Evolutionary conservation across 2,888 invertebrate species (phyloP).

Genomic region (Lydus trimaculatus): DNA sequence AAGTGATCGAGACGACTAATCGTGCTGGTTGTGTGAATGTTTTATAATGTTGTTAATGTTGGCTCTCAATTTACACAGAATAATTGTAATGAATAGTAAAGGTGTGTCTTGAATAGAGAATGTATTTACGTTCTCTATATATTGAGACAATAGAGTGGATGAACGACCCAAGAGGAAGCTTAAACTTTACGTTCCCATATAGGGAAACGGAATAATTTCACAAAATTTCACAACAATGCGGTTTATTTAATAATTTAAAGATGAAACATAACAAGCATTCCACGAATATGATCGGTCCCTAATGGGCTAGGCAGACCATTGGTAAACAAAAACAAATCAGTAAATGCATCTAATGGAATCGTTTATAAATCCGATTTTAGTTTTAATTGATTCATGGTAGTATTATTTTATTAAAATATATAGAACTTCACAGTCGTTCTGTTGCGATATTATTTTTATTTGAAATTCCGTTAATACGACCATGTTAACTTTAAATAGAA

Average conservation of each 20-base stretch:
- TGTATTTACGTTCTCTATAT: background rate
- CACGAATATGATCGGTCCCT: background rate
- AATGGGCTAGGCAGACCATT: too few species aligned
- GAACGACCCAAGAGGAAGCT: background rate
- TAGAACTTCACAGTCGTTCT: background rate
- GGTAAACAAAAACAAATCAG: background rate
- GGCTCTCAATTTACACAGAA: background rate
- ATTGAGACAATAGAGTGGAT: background rate
- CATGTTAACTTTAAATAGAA: background rate
- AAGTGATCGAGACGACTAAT: background rate
- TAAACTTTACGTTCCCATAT: background rate
- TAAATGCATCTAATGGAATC: background rate
- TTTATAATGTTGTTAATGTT: background rate
- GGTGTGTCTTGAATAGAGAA: slow-evolving; percentile 16
- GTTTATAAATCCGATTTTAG: background rate
- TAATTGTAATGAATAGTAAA: slow-evolving; percentile 25
- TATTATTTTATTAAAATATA: background rate
- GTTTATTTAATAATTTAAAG: too few species aligned
- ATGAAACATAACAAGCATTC: background rate
- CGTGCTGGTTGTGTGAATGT: background rate
- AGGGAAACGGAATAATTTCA: background rate
- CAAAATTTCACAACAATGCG: too few species aligned
- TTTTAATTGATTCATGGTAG: background rate
- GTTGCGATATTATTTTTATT: background rate
- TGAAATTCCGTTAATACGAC: background rate